Percentiles rank a stretch among this genome's conserved stretches.
Evolutionary conservation across 1,140 invertebrate species (phyloP).

Genomic region (Zaprionus nigranus): DNA sequence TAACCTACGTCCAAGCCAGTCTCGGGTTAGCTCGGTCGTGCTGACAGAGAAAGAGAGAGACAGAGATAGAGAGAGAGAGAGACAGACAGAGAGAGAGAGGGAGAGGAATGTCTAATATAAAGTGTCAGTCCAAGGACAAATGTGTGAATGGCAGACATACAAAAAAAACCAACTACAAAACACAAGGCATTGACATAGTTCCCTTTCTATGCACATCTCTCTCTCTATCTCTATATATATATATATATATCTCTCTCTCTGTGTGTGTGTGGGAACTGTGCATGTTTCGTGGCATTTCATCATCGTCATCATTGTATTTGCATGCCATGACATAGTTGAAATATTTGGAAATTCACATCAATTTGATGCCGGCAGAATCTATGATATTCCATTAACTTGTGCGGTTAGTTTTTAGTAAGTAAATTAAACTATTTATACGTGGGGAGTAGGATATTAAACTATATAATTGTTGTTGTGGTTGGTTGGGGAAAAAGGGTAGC

Average conservation of each 20-base stretch:
- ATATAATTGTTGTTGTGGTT: too few species aligned
- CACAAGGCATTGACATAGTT: constrained; percentile 73
- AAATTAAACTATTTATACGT: background rate
- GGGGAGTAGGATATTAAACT: too few species aligned
- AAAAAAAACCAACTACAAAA: constrained; percentile 36
- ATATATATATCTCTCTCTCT: too few species aligned
- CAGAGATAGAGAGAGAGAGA: background rate
- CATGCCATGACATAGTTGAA: constrained; percentile 30
- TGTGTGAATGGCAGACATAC: background rate
- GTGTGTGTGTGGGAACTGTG: constrained; percentile 57
- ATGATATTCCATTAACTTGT: constrained; percentile 16
- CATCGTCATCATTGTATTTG: constrained; percentile 33
- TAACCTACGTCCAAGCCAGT: constrained; percentile 8
- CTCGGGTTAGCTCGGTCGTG: background rate
- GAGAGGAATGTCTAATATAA: constrained; percentile 1
- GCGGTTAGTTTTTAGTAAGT: background rate
- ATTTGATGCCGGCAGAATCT: constrained; percentile 10
- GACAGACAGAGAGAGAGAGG: too few species aligned
- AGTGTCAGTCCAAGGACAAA: constrained; percentile 72
- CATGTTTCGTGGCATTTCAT: constrained; percentile 39
- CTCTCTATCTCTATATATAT: background rate
- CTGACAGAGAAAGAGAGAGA: background rate
- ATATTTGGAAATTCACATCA: constrained; percentile 27
- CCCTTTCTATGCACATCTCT: constrained; percentile 31
- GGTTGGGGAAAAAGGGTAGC: too few species aligned